Base-by-base conservation (phyloP, 2,113 vertebrate species). In the Rhineura floridana region DNA sequence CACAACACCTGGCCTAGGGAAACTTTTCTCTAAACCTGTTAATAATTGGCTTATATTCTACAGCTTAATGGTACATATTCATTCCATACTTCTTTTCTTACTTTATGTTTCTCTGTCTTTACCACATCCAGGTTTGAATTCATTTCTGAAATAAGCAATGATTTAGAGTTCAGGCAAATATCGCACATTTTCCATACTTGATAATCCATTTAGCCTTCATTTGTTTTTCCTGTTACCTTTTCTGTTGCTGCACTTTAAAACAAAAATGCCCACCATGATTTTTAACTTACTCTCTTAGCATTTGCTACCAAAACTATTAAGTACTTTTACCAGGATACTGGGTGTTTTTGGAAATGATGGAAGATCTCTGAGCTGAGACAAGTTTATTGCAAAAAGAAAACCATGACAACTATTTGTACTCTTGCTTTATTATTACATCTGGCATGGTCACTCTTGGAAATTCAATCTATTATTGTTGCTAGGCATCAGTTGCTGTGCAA, bases 391-490 rank as follows among this genome's bases (percentile, higher is more conserved):
- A 93, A 96, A 96, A 96, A 96, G 95, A 97, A 96, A 96, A 94
- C 95, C 97, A 96, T 96, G 96, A 97, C 95, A 97, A 97, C 95
- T 96, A 96, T 96, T 97, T 96, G 96, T 96, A 96, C 93, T 97
- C 95, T 90, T 93, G 94, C 93, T 96, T 96, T 96, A 97, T 96
- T 97, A 97, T 96, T 96, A 96, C 94, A 97, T 97, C 95, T 95
- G 94, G 95, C 95, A 92, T 93, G 93, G 96, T 97, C 95, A 97
- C 96, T 97, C 96, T 94, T 96, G 95, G 96, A 97, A 96, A 97
- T 97, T 96, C 96, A 97, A 96, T 96, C 96, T 96, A 96, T 96
- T 96, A 94, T 70, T 90, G 97, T 97, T 97, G 96, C 96, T 96
- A 97, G 94, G 96, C 95, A 93, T 91, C 94, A 92, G 97, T 97